These are phyloP conservation scores for Pseudanteris insignis DNA, from an alignment of 2,888 invertebrate genomes.

Conservation along the genomic window DNA sequence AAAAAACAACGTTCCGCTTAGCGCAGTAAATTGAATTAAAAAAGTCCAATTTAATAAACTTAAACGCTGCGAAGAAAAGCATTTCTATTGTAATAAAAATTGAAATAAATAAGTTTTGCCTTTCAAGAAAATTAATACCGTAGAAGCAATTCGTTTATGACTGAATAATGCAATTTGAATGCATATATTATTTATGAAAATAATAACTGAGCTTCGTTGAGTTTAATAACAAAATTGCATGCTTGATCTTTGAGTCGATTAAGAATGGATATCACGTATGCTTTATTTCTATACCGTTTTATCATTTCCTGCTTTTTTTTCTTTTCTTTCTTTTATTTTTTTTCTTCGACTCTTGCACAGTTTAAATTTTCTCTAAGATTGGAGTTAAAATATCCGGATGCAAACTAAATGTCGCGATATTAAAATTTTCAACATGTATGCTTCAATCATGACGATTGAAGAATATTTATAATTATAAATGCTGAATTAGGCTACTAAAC, in stretches of 20 bases:
- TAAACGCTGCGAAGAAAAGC: background rate
- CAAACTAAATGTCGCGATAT: conserved; percentile 22
- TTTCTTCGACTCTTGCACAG: conserved; percentile 13
- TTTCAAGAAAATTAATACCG: conserved; percentile 6
- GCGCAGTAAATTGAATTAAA: background rate
- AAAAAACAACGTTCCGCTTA: background rate
- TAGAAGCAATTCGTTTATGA: conserved; percentile 4
- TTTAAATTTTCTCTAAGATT: conserved; percentile 23
- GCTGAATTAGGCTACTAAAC: too few relatives aligned
- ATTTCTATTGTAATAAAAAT: background rate
- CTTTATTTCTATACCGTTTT: conserved; percentile 13
- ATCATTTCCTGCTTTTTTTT: too few relatives aligned
- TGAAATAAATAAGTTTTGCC: conserved; percentile 1
- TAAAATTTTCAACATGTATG: conserved; percentile 24
- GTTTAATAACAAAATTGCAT: conserved; percentile 8
- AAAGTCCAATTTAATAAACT: background rate
- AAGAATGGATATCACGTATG: conserved; percentile 11
- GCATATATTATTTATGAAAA: conserved; percentile 1
- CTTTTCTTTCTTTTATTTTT: too few relatives aligned
- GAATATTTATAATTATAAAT: too few relatives aligned
- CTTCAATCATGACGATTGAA: too few relatives aligned
- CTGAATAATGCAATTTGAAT: background rate
- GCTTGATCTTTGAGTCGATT: conserved; percentile 7
- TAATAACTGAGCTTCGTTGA: background rate
- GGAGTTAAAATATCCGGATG: conserved; percentile 21